phyloP scores from a whole-genome alignment of 2,888 invertebrate species.

The Synanthedon formicaeformis region DNA sequence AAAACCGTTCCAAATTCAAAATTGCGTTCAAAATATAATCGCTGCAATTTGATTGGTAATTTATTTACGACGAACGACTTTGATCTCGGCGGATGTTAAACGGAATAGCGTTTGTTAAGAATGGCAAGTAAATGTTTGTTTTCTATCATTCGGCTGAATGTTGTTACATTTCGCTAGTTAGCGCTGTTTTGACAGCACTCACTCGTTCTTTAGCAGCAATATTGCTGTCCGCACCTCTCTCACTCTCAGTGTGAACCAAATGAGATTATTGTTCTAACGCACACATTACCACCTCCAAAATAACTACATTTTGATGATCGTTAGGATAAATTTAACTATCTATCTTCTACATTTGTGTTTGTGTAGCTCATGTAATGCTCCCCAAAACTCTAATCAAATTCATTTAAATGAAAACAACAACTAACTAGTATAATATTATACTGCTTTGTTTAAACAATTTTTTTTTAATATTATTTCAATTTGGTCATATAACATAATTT shows the following conservation, averaged over 20 bases:
- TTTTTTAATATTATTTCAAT: too few relatives aligned
- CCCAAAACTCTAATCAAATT: too few relatives aligned
- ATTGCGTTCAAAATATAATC: slow-evolving; percentile 26
- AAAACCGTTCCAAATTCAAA: slow-evolving; percentile 27
- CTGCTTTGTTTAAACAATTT: too few relatives aligned
- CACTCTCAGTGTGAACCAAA: slow-evolving; percentile 24
- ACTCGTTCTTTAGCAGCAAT: slow-evolving; percentile 45
- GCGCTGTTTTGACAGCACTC: slow-evolving; percentile 63
- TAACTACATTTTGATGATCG: not conserved
- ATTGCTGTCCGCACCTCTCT: slow-evolving; percentile 52
- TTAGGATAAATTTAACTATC: not conserved
- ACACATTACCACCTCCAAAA: not conserved
- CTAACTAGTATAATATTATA: too few relatives aligned
- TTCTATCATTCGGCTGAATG: slow-evolving; percentile 63
- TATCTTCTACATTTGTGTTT: too few relatives aligned
- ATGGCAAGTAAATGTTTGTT: slow-evolving; percentile 61
- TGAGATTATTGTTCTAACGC: slow-evolving; percentile 15
- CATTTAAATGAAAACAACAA: too few relatives aligned
- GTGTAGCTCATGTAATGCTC: too few relatives aligned
- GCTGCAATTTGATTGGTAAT: slow-evolving; percentile 23
- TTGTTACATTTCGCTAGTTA: slow-evolving; percentile 59
- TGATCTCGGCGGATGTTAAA: slow-evolving; percentile 60
- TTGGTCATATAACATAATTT: too few relatives aligned
- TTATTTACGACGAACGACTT: slow-evolving; percentile 45
- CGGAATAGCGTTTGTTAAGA: slow-evolving; percentile 50